Base-by-base conservation (phyloP, 1,140 invertebrate genomes). In the Drosophila oshimai region DNA sequence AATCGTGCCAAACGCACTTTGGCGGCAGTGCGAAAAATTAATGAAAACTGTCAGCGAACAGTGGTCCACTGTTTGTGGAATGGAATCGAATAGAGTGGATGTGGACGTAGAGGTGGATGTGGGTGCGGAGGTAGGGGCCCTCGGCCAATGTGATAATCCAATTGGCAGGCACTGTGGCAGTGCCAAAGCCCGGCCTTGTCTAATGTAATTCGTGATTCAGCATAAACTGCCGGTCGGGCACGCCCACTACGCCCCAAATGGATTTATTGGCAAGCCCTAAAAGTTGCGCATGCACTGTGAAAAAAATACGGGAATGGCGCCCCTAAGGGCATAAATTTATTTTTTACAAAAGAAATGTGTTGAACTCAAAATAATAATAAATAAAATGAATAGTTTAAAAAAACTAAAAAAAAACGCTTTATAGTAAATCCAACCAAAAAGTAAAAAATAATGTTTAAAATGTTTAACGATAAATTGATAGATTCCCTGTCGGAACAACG, bases 201-300 rank as follows among this genome's bases (percentile, higher is more conserved):
- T 87, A 87, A 87, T 87, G 81, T 80, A 87, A 83, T 81, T 87
- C 81, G 81, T 87, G 81, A 88, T 88, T 87, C 81, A 87, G 81
- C 81, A 87, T 87, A 87, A 87, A 88, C 79, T 74, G 67, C 45
- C 51, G 50, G 28, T 20, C 15, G 60, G 44, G 29, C 37, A 58
- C 74, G 57, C 51, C 45, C 29, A 50, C 37, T 9, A 33, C 29
- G 41, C 41, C 29, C 13, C 26, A 20, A 13, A 45, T 34, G 64
- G 62, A 87, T 87, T 87, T 87, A 87, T 87, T 70, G 83, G 69
- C 65, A 57, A 49, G 47, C 55, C 36, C 47, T 26, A 34, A 61
- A 28, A 18, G 37, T 29, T 55, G 26, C 10, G 10, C 15, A 7
- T 61, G 34, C 58, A 67, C 44, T 41, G 62, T 2, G 3, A 33